Percentiles rank a stretch among this genome's conserved stretches.
Conservation (phyloP, 2,797 vertebrate genomes). For the Xenops minutus region DNA sequence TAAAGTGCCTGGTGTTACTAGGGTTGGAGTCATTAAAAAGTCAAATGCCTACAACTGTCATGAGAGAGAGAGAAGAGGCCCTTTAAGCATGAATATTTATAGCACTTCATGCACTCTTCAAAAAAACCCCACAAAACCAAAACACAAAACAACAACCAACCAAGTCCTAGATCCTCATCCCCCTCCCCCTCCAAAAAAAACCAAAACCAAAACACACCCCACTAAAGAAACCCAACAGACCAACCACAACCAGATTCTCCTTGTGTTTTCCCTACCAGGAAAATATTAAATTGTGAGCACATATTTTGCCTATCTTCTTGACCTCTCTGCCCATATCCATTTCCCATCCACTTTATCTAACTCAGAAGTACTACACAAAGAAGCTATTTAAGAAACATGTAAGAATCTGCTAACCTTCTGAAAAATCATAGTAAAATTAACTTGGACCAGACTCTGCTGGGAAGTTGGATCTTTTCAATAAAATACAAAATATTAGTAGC, state of each 20-base stretch:
- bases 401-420: neutral
- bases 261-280: neutral
- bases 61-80: neutral
- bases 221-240: neutral
- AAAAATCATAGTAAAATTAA: neutral
- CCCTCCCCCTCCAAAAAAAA: too few species aligned
- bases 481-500: neutral
- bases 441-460: neutral
- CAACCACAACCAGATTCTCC: neutral
- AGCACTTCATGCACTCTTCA: neutral
- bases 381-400: neutral
- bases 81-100: neutral
- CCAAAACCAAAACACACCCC: neutral
- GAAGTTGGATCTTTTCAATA: neutral
- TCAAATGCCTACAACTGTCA: neutral
- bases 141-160: neutral
- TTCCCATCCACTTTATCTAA: neutral
- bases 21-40: neutral
- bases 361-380: neutral
- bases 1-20: neutral
- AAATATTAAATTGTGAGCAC: neutral
- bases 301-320: neutral
- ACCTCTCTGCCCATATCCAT: neutral
- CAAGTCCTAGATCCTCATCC: fast-evolving
- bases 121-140: neutral